phyloP scores from a whole-genome alignment of 2,888 invertebrate species.

The Amaurobius ferox region DNA sequence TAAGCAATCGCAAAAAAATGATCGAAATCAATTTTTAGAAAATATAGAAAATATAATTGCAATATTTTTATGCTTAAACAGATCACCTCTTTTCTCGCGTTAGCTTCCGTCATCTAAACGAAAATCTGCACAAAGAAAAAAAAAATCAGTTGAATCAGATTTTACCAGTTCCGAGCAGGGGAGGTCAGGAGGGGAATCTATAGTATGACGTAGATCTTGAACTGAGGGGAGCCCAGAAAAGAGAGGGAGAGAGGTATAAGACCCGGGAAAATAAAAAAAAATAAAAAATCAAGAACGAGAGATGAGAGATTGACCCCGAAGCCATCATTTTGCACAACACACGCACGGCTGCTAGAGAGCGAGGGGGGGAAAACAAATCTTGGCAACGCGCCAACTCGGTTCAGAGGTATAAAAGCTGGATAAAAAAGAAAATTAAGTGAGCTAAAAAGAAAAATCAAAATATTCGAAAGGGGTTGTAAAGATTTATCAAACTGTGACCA shows the following conservation, averaged over 20 bases:
- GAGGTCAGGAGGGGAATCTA: background rate
- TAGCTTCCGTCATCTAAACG: too few species aligned
- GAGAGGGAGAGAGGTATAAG: conserved; percentile 1
- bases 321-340: conserved; percentile 43
- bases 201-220: conserved; percentile 9
- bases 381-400: conserved; percentile 52
- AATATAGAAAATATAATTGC: too few species aligned
- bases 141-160: background rate
- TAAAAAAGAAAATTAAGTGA: conserved; percentile 14
- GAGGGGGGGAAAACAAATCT: background rate
- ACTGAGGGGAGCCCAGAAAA: conserved; percentile 1
- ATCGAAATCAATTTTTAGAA: too few species aligned
- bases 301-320: conserved; percentile 66
- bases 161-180: background rate
- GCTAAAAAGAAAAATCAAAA: background rate
- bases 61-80: too few species aligned
- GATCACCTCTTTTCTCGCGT: too few species aligned
- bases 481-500: conserved; percentile 10
- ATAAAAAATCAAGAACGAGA: conserved; percentile 24
- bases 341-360: conserved; percentile 33
- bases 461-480: background rate
- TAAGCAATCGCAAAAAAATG: too few species aligned
- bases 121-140: too few species aligned
- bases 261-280: conserved; percentile 32
- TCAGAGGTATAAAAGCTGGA: conserved; percentile 23